Base-by-base conservation (phyloP, 92 coral and sea anemone species). In the Ricordea florida region DNA sequence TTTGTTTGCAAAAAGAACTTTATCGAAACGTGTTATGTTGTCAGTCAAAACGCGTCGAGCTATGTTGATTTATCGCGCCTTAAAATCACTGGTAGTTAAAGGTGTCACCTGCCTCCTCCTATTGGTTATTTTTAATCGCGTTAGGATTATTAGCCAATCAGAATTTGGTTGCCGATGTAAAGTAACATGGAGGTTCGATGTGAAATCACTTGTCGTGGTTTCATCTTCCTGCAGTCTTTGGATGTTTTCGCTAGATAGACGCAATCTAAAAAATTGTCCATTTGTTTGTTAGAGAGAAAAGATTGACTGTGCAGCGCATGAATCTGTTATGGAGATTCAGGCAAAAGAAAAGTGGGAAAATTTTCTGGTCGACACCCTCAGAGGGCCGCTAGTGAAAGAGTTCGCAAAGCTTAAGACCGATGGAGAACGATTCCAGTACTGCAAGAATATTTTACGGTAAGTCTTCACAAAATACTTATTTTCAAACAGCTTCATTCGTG, bases 311-410 rank as follows among this genome's bases (percentile, higher is more conserved):
- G 22, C 11, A 70, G 53, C 64, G 40, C 7, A 3, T 2, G 21
- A 45, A 70, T 31, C 49, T 10, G 11, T 23, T 25, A 91, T 91
- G 97, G 67, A 79, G 42, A 72, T 75, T 40, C 42, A 72, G 30
- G 51, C 87, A 68, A 91, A 87, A 49, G 85, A 87, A 10, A 88
- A 87, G 26, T 91, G 97, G 97, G 97, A 87, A 62, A 80, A 80
- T 63, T 79, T 87, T 55, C 81, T 91, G 42, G 36, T 85, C 51
- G 97, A 91, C 48, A 76, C 74, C 73, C 90, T 91, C 37, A 69
- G 86, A 40, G 78, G 87, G 47, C 93, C 93, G 31, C 78, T 64
- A 45, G 72, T 84, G 83, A 87, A 90, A 37, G 87, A 90, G 61
- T 94, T 94, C 62, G 85, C 86, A 27, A 81, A 85, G 44, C 82